Percentiles rank a stretch among this genome's conserved stretches.
Conservation (phyloP, 2,113 vertebrate genomes). For the Acanthochromis polyacanthus region DNA sequence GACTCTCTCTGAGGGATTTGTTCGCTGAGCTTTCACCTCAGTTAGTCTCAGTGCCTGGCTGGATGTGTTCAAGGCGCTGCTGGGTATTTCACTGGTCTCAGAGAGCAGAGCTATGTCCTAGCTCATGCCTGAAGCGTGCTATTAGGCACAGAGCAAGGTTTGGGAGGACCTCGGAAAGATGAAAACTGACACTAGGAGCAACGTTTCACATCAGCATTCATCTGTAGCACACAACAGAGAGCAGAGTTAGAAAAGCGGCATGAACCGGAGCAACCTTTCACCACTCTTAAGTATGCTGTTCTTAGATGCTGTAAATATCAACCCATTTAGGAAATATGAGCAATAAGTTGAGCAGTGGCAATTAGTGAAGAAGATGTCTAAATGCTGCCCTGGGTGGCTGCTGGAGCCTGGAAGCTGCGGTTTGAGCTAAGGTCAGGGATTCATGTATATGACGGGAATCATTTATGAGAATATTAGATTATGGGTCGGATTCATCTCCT, state of each 20-base stretch:
- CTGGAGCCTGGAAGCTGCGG: slow-evolving; percentile 33
- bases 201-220: slow-evolving; percentile 31
- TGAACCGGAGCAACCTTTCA: slow-evolving; percentile 28
- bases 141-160: slow-evolving; percentile 31
- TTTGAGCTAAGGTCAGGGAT: slow-evolving; percentile 69
- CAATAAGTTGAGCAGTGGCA: slow-evolving; percentile 16
- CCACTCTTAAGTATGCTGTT: background rate
- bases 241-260: background rate
- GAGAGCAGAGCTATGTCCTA: slow-evolving; percentile 21
- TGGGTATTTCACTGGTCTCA: slow-evolving; percentile 34
- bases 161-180: slow-evolving; percentile 18
- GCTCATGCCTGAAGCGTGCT: slow-evolving; percentile 28
- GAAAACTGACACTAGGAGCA: slow-evolving; percentile 36
- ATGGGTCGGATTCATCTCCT: slow-evolving; percentile 76
- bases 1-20: slow-evolving; percentile 46
- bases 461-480: slow-evolving; percentile 83
- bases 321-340: slow-evolving; percentile 19
- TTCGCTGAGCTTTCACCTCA: slow-evolving; percentile 41
- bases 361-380: slow-evolving; percentile 48
- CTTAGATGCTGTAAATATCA: slow-evolving; percentile 15
- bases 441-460: slow-evolving; percentile 72
- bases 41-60: slow-evolving; percentile 12
- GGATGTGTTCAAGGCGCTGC: slow-evolving; percentile 48
- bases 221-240: background rate
- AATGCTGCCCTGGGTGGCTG: slow-evolving; percentile 22